These are phyloP conservation scores for Coranthus polyacanthus DNA, from an alignment of 2,797 vertebrate species.

Conservation along the genomic window DNA sequence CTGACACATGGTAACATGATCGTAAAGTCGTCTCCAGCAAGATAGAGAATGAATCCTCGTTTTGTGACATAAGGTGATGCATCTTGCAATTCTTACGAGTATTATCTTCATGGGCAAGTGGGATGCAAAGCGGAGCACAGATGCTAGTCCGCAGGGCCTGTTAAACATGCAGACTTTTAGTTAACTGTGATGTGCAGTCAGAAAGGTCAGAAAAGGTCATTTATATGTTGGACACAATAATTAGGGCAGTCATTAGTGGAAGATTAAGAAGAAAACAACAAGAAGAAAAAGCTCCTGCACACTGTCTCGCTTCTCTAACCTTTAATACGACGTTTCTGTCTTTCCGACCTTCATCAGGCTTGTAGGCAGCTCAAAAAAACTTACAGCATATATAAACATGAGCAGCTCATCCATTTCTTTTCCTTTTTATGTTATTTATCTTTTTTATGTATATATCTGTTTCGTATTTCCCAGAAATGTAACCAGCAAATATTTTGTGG, in stretches of 20 bases:
- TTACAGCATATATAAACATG: no score
- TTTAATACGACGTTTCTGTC: no score
- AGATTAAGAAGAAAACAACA: constrained; percentile 22
- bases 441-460: no score
- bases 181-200: constrained; percentile 50
- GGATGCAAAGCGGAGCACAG: constrained; percentile 61
- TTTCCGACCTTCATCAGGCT: no score
- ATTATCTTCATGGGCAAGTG: constrained; percentile 21
- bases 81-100: constrained; percentile 38
- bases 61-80: constrained; percentile 41
- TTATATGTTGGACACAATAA: constrained; percentile 42
- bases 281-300: no score
- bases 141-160: constrained; percentile 75
- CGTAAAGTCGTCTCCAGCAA: constrained; percentile 26
- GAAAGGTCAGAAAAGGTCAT: constrained; percentile 80
- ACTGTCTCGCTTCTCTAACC: no score
- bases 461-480: no score
- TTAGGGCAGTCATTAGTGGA: constrained; percentile 22
- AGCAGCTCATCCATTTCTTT: no score
- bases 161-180: constrained; percentile 65
- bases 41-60: constrained; percentile 19
- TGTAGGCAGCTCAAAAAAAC: no score
- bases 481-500: no score
- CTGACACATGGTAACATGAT: constrained; percentile 44
- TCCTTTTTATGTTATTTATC: no score